A percentile compares a stretch with the other conserved stretches of the same genome.
These are phyloP conservation scores for Prionailurus viverrinus DNA, from an alignment of 2,113 vertebrate species.

Conservation along the genomic window DNA sequence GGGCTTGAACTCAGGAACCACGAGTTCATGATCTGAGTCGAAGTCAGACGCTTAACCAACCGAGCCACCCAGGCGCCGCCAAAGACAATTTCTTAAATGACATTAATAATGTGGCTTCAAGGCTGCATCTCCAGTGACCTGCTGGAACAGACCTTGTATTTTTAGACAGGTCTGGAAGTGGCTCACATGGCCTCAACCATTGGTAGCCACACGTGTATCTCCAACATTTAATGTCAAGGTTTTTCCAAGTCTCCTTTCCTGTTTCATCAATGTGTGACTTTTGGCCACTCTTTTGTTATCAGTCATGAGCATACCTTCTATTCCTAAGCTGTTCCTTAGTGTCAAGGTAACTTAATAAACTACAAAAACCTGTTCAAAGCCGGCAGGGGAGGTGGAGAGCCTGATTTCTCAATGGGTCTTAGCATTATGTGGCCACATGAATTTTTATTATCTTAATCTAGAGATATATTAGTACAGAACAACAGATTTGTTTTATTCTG, in stretches of 20 bases:
- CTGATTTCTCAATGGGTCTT: not conserved
- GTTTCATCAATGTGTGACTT: not conserved
- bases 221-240: not conserved
- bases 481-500: constrained; percentile 2
- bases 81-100: not conserved
- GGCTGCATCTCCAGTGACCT: not conserved
- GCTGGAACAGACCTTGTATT: not conserved
- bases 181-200: not conserved
- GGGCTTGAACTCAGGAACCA: too few relatives aligned
- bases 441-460: not conserved
- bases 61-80: not conserved
- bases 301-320: not conserved
- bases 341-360: constrained; percentile 1
- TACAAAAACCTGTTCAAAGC: not conserved
- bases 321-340: not conserved
- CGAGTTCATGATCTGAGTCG: too few relatives aligned
- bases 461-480: not conserved
- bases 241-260: not conserved
- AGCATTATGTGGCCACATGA: not conserved
- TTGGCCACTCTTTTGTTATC: not conserved
- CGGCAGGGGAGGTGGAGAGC: not conserved
- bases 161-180: not conserved
- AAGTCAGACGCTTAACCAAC: too few relatives aligned
- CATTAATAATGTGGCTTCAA: not conserved
- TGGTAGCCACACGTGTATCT: not conserved